Conservation (phyloP, 2,797 vertebrate genomes). For the Bradypus variegatus region DNA sequence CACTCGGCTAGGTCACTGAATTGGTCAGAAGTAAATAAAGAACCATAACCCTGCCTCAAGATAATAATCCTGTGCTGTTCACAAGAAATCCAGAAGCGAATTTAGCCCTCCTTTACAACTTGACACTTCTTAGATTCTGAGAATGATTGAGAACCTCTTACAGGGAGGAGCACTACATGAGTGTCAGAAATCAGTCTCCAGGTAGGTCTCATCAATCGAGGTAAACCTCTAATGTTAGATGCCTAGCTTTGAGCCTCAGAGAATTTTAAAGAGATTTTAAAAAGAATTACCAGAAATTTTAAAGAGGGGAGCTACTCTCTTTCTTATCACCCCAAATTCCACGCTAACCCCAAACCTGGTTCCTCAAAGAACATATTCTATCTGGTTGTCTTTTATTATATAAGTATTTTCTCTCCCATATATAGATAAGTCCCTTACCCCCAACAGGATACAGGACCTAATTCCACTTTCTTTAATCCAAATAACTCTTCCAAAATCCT, state of each 20-base stretch:
- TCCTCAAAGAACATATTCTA: not conserved
- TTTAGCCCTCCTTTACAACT: not conserved
- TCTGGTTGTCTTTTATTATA: not conserved
- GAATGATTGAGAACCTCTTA: not conserved
- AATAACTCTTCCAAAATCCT: not conserved
- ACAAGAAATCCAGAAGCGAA: not conserved
- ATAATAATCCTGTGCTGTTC: not conserved
- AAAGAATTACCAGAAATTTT: not conserved
- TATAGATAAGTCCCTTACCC: not conserved
- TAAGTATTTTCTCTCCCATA: not conserved
- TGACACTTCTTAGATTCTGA: not conserved
- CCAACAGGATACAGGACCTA: not conserved
- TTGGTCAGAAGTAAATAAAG: conserved; percentile 5
- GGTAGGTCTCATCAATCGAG: not conserved
- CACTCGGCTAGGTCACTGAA: conserved; percentile 5
- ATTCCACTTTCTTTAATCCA: not conserved
- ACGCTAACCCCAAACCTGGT: not conserved
- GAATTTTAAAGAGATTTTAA: not conserved
- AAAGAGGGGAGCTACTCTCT: not conserved
- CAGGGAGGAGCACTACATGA: not conserved
- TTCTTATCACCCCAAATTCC: not conserved
- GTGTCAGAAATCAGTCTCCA: not conserved
- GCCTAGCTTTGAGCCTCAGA: not conserved
- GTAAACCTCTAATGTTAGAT: not conserved
- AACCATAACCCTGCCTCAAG: not conserved